Evolutionary conservation across 2,797 vertebrate species (phyloP).

Genomic region (Etheostoma nigrum): DNA sequence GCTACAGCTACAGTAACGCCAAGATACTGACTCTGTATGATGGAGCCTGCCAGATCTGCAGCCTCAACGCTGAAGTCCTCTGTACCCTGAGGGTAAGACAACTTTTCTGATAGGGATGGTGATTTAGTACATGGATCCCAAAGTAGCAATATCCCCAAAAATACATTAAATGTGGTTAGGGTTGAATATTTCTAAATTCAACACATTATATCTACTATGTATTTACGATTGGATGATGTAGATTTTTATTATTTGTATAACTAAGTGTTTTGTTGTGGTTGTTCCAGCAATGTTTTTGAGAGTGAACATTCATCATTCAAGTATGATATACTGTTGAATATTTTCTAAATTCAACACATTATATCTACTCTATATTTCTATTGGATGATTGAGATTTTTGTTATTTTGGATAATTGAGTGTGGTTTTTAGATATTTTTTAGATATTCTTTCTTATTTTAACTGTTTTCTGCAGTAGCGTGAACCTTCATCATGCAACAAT

Average conservation of each 20-base stretch:
- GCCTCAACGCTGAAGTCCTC: conserved; percentile 75
- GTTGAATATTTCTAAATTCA: conserved; percentile 1
- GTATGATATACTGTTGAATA: neutral
- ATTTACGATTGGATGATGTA: neutral
- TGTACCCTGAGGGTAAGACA: conserved; percentile 87
- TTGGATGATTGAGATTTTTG: neutral
- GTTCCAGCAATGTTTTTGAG: neutral
- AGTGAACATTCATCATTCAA: neutral
- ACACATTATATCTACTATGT: neutral
- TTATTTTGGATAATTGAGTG: neutral
- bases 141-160: neutral
- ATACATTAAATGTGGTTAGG: no score
- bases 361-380: neutral
- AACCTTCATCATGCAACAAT: neutral
- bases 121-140: neutral
- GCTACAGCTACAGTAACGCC: conserved; percentile 91
- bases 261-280: neutral
- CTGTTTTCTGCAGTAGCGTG: neutral
- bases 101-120: neutral
- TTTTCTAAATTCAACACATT: neutral
- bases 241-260: neutral
- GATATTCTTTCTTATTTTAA: neutral
- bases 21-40: conserved; percentile 90
- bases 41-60: conserved; percentile 90
- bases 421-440: no score